Conservation (phyloP, 2,888 invertebrate species). For the Pteria penguin region DNA sequence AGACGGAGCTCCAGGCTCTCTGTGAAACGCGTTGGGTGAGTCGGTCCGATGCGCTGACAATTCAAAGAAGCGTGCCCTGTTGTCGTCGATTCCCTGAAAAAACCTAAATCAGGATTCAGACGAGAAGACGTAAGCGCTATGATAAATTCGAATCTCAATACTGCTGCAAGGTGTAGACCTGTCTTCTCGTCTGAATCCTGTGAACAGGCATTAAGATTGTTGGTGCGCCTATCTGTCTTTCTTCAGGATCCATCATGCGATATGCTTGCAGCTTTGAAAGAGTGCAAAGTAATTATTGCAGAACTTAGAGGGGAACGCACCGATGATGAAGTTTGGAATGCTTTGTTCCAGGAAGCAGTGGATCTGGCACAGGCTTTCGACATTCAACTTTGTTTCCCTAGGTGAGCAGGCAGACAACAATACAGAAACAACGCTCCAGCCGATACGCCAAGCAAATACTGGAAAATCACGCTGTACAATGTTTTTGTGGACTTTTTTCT, state of each 20-base stretch:
- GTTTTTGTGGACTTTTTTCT: background rate
- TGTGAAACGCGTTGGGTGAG: conserved; percentile 44
- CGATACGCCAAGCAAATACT: conserved; percentile 19
- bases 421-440: conserved; percentile 29
- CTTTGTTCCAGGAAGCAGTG: conserved; percentile 17
- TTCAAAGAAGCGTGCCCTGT: conserved; percentile 38
- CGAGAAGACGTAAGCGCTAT: too few relatives aligned
- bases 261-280: too few relatives aligned
- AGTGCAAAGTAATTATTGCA: conserved; percentile 19
- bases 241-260: conserved; percentile 26
- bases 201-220: too few relatives aligned
- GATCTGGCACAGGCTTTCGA: too few relatives aligned
- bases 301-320: conserved; percentile 12
- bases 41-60: conserved; percentile 34
- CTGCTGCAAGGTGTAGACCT: background rate
- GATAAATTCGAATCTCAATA: background rate
- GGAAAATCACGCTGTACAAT: conserved; percentile 11
- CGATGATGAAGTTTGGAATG: conserved; percentile 23
- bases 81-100: conserved; percentile 33
- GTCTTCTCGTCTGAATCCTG: conserved; percentile 20
- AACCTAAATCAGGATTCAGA: conserved; percentile 3
- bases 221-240: conserved; percentile 19
- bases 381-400: conserved; percentile 13
- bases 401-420: conserved; percentile 20
- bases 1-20: conserved; percentile 18